Percentiles rank a stretch among this genome's conserved stretches.
Evolutionary conservation across 1,140 invertebrate species (phyloP).

Genomic region (roundworm (Caenorhabditis elegans)): DNA sequence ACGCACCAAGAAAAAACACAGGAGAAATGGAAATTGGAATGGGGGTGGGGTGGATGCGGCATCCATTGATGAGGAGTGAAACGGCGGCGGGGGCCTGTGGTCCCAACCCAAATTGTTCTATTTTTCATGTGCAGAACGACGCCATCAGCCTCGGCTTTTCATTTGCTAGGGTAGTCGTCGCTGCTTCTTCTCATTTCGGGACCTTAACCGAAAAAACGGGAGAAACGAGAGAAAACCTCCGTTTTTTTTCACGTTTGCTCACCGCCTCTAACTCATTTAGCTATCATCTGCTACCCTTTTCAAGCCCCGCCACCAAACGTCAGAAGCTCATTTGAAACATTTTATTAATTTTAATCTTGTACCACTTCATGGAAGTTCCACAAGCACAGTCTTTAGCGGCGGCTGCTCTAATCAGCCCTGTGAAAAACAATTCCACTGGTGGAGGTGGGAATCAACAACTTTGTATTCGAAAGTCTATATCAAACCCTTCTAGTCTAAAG

Average conservation of each 20-base stretch:
- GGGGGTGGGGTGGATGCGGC: background rate
- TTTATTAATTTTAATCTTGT: background rate
- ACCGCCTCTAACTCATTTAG: conserved; percentile 9
- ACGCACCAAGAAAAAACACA: background rate
- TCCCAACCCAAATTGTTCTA: conserved; percentile 23
- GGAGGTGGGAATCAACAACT: background rate
- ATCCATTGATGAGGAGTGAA: conserved; percentile 30
- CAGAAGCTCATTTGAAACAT: background rate
- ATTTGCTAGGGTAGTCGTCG: conserved; percentile 21
- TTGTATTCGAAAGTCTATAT: conserved; percentile 18
- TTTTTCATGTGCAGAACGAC: conserved; percentile 26
- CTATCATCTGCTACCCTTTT: conserved; percentile 27
- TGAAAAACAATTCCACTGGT: background rate
- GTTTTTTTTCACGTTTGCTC: background rate
- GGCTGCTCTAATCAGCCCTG: conserved; percentile 21
- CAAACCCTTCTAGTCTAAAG: background rate
- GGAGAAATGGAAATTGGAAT: conserved; percentile 2
- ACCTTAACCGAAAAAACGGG: background rate
- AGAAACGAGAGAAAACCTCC: background rate
- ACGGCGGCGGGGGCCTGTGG: background rate
- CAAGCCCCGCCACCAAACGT: background rate
- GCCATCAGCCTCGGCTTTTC: conserved; percentile 16
- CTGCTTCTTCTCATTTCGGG: background rate
- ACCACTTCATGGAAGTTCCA: background rate
- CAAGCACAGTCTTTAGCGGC: background rate